Evolutionary conservation across 1,140 invertebrate species (phyloP), one percentile per base, ranked within the genome.

Genomic region (Liolophura sinensis): DNA sequence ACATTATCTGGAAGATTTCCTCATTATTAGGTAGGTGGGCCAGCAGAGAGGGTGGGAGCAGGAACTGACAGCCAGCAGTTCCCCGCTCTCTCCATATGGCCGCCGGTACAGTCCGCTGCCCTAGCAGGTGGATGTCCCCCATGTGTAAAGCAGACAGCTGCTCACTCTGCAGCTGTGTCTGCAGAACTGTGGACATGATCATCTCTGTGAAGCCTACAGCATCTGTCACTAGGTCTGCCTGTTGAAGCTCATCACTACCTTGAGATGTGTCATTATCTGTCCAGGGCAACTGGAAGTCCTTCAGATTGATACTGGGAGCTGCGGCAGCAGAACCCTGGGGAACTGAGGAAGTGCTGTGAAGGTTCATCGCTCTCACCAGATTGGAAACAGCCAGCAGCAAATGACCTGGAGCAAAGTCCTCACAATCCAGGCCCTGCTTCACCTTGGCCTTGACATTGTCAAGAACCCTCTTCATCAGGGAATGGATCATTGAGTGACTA

Each of bases 1-100:
- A 66, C 7, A 71, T 46, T 1, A 76, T 60, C 60, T 77, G 72
- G 22, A 73, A 71, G 0, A 77, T 58, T 59, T 75, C 74, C 11
- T 50, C 31, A 14, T 67, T 61, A 12, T 59, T 50, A 1, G 54
- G 47, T 15, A 64, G 49, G 9, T 64, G 50, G 14, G 61, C 52
- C 7, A 76, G 55, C 15, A 62, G 40, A 49, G 64, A 47, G 18
- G 31, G 24, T 15, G 58, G 54, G 6, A 72, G n/a, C 12, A 58
- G 22, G 48, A 73, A 55, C 22, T 64, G 60, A 48, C 64, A 63
- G 24, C 68, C 68, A 40, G 65, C 51, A n/a, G 31, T 51, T 27
- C 64, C 50, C 25, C 68, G 55, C 40, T 64, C 58, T n/a, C 55
- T 40, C 22, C 57, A 54, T 14, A 74, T 27, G 4, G 48, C 51